Evolutionary conservation across 2,888 invertebrate genomes (phyloP), one percentile per base, ranked within the genome.

Genomic region (Apodemia hepburni): DNA sequence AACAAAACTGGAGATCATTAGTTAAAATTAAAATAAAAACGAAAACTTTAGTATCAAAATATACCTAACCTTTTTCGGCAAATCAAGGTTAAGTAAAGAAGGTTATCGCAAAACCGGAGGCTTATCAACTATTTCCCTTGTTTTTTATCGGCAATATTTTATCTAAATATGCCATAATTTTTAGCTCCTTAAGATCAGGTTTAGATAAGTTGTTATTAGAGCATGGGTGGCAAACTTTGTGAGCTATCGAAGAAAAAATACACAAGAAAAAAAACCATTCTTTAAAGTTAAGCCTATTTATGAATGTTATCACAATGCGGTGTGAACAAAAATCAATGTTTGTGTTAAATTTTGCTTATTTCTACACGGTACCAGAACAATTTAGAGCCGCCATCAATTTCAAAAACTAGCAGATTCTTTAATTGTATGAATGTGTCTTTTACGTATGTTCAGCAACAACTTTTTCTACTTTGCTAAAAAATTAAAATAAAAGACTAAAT

Each of bases 111-210:
- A 80, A 84, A 83, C 80, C 71, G 76, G 81, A 76, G 80, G 73
- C 78, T 85, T 88, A 90, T 90, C 88, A 84, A 72, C 38, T 60
- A 70, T 72, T 77, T 79, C 77, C 80, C 83, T 82, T 87, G 85
- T 85, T 85, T 77, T 85, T 82, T 78, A 78, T 80, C 80, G 69
- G 81, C 87, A 73, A 88, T 91, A 88, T 86, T 87, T 90, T 87
- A 79, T 85, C 81, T 84, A 86, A 89, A 89, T 87, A 87, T 82
- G 74, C 87, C 80, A 89, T 88, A 90, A 84, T 81, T 89, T 91
- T 88, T 82, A 78, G 82, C 85, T 85, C 78, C 84, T 77, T 80
- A 73, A 87, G 90, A 91, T 90, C 75, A 71, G 69, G 66, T 59
- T 65, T 66, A 71, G 90, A 91, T 90, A 88, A 85, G 77, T 80